These are phyloP conservation scores for Echiichthys vipera DNA, from an alignment of 2,797 vertebrate species.

Conservation along the genomic window DNA sequence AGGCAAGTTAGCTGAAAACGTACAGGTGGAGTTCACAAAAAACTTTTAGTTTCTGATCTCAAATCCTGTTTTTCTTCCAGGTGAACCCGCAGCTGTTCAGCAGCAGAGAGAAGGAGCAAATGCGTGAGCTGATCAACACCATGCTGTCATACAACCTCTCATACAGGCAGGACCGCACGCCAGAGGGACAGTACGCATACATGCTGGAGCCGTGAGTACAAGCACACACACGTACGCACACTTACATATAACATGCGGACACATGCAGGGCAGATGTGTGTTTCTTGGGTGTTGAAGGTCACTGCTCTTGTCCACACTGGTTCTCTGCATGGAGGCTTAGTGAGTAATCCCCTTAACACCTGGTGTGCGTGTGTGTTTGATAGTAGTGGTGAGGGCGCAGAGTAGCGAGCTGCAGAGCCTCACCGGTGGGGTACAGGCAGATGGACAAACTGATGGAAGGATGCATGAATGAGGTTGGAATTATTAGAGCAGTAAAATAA, in stretches of 20 bases:
- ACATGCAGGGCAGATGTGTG: conserved; percentile 41
- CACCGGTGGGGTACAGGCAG: conserved; percentile 11
- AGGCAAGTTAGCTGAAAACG: too few species aligned
- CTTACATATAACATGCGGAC: conserved; percentile 9
- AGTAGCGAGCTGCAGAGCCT: conserved; percentile 37
- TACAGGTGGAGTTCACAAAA: too few species aligned
- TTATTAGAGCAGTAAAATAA: background rate
- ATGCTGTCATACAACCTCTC: conserved; percentile 97
- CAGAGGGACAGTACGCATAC: conserved; percentile 93
- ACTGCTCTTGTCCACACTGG: conserved; percentile 52
- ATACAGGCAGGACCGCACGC: conserved; percentile 93
- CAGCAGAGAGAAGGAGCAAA: conserved; percentile 92
- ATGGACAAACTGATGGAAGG: conserved; percentile 14
- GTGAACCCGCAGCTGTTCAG: conserved; percentile 98
- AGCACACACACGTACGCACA: conserved; percentile 34
- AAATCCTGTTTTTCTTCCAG: conserved; percentile 72
- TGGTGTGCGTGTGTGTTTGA: conserved; percentile 38
- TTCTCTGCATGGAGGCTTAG: conserved; percentile 68
- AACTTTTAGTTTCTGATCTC: background rate
- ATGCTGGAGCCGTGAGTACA: conserved; percentile 93
- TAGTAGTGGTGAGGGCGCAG: conserved; percentile 18
- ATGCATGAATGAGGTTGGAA: background rate
- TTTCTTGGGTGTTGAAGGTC: conserved; percentile 65
- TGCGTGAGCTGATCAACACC: conserved; percentile 89
- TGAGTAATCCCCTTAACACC: conserved; percentile 70